Evolutionary conservation across 2,113 vertebrate genomes (phyloP), one percentile per base, ranked within the genome.

Genomic region (Tiliqua scincoides): DNA sequence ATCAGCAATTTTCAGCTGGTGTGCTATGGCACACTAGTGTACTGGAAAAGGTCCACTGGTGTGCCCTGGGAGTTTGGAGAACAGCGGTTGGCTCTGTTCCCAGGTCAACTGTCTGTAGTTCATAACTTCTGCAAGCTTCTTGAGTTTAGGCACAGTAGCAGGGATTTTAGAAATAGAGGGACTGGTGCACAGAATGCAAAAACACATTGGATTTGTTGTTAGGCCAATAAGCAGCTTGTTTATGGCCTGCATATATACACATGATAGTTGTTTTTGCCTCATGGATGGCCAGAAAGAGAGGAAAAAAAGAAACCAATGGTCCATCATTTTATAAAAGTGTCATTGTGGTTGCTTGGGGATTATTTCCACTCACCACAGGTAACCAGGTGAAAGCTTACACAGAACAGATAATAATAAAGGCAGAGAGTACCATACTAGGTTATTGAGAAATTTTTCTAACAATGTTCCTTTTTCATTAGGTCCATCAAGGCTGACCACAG

Each of bases 391-490:
- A 83, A 72, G 35, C 8, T 25, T 30, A 3, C 35, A 37, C 32
- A 1, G 68, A 61, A 27, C 23, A 30, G 23, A 37, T 30, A 52
- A 3, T 21, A 37, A 18, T 30, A 3, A 7, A 27, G 20, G 4
- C 54, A 48, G 54, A 43, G 57, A 12, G 6, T 32, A 27, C 0
- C 2, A 32, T 32, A 27, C 0, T 6, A 32, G 17, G 35, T 40
- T n/a, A 37, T 20, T 2, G 4, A 17, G 30, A 25, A 27, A 14
- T 68, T 2, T 6, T 59, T 48, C 43, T 20, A 0, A 65, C 14
- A 21, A 15, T 59, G 25, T 72, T 21, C 65, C 52, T 83, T 57
- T 86, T 61, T 30, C 54, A 11, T 65, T 75, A 90, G 89, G 35
- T 61, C 86, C 23, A 27, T 67, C 18, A 74, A 78, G 21, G 8